Conservation (phyloP, 2,888 invertebrate genomes). For the Argyresthia goedartella region DNA sequence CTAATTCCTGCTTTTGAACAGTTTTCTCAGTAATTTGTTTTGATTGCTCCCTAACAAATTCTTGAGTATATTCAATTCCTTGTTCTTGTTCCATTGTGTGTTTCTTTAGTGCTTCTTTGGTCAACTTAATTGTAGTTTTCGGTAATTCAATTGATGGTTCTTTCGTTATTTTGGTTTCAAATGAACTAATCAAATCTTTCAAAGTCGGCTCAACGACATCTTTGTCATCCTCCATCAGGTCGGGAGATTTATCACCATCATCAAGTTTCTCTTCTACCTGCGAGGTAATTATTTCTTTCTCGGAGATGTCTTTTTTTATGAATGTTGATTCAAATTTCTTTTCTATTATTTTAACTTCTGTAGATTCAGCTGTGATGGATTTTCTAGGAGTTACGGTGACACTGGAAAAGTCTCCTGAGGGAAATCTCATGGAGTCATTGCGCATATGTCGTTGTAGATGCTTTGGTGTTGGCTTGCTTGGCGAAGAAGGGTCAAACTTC, state of each 20-base stretch:
- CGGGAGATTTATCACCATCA: constrained; percentile 55
- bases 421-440: constrained; percentile 66
- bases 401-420: constrained; percentile 65
- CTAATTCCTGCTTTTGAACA: constrained; percentile 38
- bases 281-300: constrained; percentile 56
- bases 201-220: constrained; percentile 63
- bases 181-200: constrained; percentile 55
- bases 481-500: constrained; percentile 58
- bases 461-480: constrained; percentile 62
- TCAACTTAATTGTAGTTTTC: constrained; percentile 53
- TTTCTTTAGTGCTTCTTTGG: constrained; percentile 64
- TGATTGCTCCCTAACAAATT: constrained; percentile 63
- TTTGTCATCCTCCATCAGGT: constrained; percentile 50
- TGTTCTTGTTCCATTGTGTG: constrained; percentile 63
- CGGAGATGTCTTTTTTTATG: constrained; percentile 48
- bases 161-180: constrained; percentile 58
- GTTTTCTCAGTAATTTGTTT: constrained; percentile 46
- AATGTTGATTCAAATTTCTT: constrained; percentile 32
- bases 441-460: constrained; percentile 66
- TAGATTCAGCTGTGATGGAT: constrained; percentile 57
- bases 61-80: constrained; percentile 61
- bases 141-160: constrained; percentile 50
- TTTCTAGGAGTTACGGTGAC: constrained; percentile 61
- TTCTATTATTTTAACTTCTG: constrained; percentile 39
- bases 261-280: constrained; percentile 67